Conservation (phyloP, 1,140 invertebrate species). For the Carposina sasakii region DNA sequence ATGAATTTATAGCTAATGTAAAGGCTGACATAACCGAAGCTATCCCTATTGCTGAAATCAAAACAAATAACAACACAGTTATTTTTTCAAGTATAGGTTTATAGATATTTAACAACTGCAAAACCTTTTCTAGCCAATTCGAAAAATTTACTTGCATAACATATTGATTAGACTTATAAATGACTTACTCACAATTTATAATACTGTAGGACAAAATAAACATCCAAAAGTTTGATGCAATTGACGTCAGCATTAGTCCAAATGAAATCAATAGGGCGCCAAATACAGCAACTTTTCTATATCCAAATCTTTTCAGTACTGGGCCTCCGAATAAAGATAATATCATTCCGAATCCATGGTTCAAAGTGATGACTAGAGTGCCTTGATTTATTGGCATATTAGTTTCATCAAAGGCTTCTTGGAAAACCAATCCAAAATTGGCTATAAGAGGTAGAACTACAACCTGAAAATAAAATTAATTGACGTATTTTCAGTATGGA, state of each 20-base stretch:
- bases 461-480: conserved; percentile 55
- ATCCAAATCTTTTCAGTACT: conserved; percentile 72
- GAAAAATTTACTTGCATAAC: not conserved
- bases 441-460: conserved; percentile 74
- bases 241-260: conserved; percentile 71
- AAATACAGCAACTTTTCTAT: conserved; percentile 72
- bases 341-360: conserved; percentile 76
- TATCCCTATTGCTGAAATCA: conserved; percentile 62
- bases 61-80: conserved; percentile 8
- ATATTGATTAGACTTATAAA: not conserved
- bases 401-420: conserved; percentile 69
- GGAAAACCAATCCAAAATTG: conserved; percentile 74
- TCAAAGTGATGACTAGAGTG: conserved; percentile 74
- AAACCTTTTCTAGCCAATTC: not conserved
- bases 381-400: conserved; percentile 71
- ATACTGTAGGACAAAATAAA: conserved; percentile 77
- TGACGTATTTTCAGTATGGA: not conserved
- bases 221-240: conserved; percentile 65
- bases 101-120: too few relatives aligned
- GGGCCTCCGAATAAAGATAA: conserved; percentile 76
- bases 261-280: conserved; percentile 64
- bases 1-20: conserved; percentile 72
- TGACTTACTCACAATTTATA: conserved; percentile 75
- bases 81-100: not conserved
- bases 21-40: conserved; percentile 65